Evolutionary conservation across 2,797 vertebrate genomes (phyloP), one percentile per base, ranked within the genome.

Genomic region (Trachurus trachurus): DNA sequence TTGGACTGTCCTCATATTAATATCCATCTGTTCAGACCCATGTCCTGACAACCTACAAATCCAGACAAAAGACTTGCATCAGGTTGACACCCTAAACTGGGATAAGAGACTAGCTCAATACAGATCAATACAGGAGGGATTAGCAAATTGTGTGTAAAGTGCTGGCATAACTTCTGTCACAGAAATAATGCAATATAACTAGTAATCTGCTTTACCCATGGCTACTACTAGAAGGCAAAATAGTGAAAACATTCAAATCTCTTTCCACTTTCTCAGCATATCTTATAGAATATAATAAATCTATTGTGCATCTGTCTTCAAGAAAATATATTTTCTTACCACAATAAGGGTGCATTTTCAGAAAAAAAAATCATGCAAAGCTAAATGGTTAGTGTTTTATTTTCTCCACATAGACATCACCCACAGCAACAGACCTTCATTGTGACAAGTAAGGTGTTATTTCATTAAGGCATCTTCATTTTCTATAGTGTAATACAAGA

Each of bases 391-490:
- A 59, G 45, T 61, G 13, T 49, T 75, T 74, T 61, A 66, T 78
- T 42, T 37, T 37, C 34, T 62, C 67, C 53, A 57, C 62, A 77
- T 3, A 66, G 26, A 45, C 61, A 76, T 17, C 71, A 71, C 15
- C 17, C 53, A 66, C 57, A 76, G 76, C 39, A 74, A 80, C 78
- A 92, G 91, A 93, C 91, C 64, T 31, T 90, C 91, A 94, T 81
- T 90, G 91, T 96, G 93, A 95, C 94, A 94, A 93, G 91, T 94
- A 93, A 89, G 78, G 59, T 93, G 90, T 94, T 90, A 93, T 92
- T 94, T 89, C 90, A 94, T 96, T 97, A 97, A 97, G 97, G 97
- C 96, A 95, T 88, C 26, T 80, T 85, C 31, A 78, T 57, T 57
- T 68, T 74, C 34, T 77, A 59, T 22, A 78, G 65, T 78, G 62